Base-by-base conservation (phyloP, 2,888 invertebrate species). In the Philonicus albiceps region DNA sequence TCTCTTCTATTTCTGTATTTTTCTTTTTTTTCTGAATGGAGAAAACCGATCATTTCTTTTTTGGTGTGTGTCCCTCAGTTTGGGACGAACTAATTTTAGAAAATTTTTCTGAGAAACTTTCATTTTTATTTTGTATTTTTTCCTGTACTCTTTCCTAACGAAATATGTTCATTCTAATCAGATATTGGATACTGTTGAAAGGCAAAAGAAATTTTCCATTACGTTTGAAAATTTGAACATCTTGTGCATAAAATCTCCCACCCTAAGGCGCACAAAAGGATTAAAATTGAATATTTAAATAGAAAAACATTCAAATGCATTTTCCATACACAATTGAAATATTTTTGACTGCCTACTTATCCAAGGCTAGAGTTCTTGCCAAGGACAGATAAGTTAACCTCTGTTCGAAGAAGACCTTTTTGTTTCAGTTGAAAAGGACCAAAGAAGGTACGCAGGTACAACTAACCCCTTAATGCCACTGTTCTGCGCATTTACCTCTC, bases 391-490 rank as follows among this genome's bases (percentile, higher is more conserved):
- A 30, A 80, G 27, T 49, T 80, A 80, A 80, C 80, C 80, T 53
- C 27, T 31, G 7, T 80, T 80, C 53, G 31, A 3, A 27, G 31
- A 53, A 53, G 30, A 19, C n/a, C 34, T 6, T 83, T 83, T 83
- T 64, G 83, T 83, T 83, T 64, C 64, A 37, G 30, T 83, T 83
- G 19, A 83, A 83, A 83, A 34, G 83, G 64, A 37, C 34, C 19
- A 64, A 55, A 72, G 37, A 55, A 22, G 64, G 64, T 64, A 22
- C 37, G 83, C 85, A 85, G 85, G 85, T 85, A 85, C 49, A 83
- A 19, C 34, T 72, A 55, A 83, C 83, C 64, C 80, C 80, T 80
- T 80, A 40, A 74, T 74, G 34, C 74, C 40, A 43, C 11, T 43
- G 16, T 43, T 13, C 74, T 74, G 37, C 74, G 74, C 31, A 74